Conservation (phyloP, 2,888 invertebrate genomes). For the Ectobius pallidus region DNA sequence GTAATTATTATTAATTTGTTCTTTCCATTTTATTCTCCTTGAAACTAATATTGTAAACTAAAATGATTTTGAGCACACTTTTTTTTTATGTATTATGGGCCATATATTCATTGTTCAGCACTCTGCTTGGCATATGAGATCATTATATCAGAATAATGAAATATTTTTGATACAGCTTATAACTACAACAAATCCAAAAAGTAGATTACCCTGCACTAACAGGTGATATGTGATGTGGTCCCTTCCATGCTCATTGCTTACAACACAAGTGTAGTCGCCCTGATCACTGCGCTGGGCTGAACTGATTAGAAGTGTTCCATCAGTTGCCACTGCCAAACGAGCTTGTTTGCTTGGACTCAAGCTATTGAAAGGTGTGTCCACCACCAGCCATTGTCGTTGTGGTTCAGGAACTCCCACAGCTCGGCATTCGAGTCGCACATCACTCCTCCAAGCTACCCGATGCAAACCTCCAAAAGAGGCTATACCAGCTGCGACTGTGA, state of each 20-base stretch:
- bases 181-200: no score
- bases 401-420: constrained; percentile 48
- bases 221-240: constrained; percentile 47
- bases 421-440: constrained; percentile 47
- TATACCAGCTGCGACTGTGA: constrained; percentile 48
- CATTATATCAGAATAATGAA: no score
- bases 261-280: constrained; percentile 48
- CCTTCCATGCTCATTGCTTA: constrained; percentile 45
- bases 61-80: no score
- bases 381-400: constrained; percentile 43
- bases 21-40: no score
- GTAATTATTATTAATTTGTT: no score
- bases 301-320: constrained; percentile 47
- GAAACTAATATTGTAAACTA: no score
- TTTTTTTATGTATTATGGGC: no score
- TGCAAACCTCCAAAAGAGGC: constrained; percentile 49
- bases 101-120: no score
- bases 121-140: no score
- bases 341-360: constrained; percentile 29
- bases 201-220: constrained; percentile 48
- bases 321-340: constrained; percentile 32
- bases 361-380: constrained; percentile 24
- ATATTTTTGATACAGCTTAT: no score
- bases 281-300: constrained; percentile 46
- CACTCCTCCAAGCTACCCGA: constrained; percentile 48